These are phyloP conservation scores for Bradypodion ventrale DNA, from an alignment of 2,797 vertebrate genomes.

Conservation along the genomic window DNA sequence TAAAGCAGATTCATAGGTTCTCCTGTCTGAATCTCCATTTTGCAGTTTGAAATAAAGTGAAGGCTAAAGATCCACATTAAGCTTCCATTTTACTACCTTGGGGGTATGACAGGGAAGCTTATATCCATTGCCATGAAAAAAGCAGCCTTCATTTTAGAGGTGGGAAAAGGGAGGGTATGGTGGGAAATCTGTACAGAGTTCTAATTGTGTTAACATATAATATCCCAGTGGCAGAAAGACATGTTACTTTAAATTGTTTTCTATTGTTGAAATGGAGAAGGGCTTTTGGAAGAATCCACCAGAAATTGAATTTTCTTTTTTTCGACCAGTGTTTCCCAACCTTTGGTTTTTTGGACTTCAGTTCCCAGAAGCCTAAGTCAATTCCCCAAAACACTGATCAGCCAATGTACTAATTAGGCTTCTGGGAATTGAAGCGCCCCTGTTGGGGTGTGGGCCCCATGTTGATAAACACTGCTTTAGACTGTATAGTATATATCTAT, in stretches of 20 bases:
- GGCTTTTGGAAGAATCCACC: not conserved
- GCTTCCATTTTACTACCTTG: conserved; percentile 64
- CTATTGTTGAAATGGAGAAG: conserved; percentile 3
- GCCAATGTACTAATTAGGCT: too few relatives aligned
- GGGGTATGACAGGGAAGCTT: conserved; percentile 51
- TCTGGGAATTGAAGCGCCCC: too few relatives aligned
- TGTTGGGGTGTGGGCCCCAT: too few relatives aligned
- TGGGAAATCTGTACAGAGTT: conserved; percentile 4
- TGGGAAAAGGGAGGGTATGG: conserved; percentile 27
- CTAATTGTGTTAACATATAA: conserved; percentile 43
- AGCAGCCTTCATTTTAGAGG: conserved; percentile 15
- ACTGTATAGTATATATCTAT: not conserved
- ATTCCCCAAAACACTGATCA: too few relatives aligned
- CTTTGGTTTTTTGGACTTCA: too few relatives aligned
- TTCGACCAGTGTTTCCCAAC: too few relatives aligned
- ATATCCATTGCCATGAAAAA: conserved; percentile 38
- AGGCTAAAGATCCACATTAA: conserved; percentile 53
- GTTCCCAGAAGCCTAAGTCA: too few relatives aligned
- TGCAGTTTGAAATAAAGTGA: conserved; percentile 55
- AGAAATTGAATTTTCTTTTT: not conserved
- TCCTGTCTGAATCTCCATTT: conserved; percentile 42
- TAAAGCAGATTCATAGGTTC: conserved; percentile 44
- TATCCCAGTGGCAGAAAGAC: conserved; percentile 46
- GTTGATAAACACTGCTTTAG: too few relatives aligned
- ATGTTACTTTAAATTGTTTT: conserved; percentile 15